phyloP scores from a whole-genome alignment of 1,140 invertebrate genomes.

The Pogonognathellus flavescens region DNA sequence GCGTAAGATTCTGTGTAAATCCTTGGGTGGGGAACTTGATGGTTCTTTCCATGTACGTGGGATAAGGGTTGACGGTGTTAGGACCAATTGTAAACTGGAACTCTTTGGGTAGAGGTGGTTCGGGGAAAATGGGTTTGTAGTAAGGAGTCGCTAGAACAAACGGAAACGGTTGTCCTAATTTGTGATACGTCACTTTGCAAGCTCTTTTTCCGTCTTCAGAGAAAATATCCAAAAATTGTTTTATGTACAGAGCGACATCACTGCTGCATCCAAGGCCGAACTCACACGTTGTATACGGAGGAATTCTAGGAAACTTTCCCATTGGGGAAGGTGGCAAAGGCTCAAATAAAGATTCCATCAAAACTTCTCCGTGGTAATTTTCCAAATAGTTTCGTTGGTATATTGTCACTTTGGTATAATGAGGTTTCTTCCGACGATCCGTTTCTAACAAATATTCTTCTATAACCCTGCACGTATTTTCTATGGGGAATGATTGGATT shows the following conservation, averaged over 20 bases:
- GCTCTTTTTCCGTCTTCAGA: constrained; percentile 61
- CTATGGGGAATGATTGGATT: constrained; percentile 56
- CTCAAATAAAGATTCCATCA: constrained; percentile 65
- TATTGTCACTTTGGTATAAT: constrained; percentile 63
- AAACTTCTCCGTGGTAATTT: constrained; percentile 64
- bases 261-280: constrained; percentile 64
- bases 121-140: constrained; percentile 22
- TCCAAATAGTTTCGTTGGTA: constrained; percentile 65
- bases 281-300: constrained; percentile 64
- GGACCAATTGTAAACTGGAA: constrained; percentile 35
- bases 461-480: constrained; percentile 61
- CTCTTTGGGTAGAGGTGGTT: constrained; percentile 2
- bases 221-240: constrained; percentile 66
- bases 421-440: constrained; percentile 63
- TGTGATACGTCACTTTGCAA: constrained; percentile 66
- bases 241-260: constrained; percentile 61
- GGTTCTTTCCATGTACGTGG: constrained; percentile 16
- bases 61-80: constrained; percentile 16
- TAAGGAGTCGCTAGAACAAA: constrained; percentile 3
- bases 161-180: constrained; percentile 62
- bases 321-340: background rate
- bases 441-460: constrained; percentile 67
- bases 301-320: constrained; percentile 31
- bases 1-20: constrained; percentile 24
- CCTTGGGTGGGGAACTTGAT: constrained; percentile 18